Percentiles rank a stretch among this genome's conserved stretches.
Conservation (phyloP, 2,888 invertebrate species). For the Drosophila antonietae region DNA sequence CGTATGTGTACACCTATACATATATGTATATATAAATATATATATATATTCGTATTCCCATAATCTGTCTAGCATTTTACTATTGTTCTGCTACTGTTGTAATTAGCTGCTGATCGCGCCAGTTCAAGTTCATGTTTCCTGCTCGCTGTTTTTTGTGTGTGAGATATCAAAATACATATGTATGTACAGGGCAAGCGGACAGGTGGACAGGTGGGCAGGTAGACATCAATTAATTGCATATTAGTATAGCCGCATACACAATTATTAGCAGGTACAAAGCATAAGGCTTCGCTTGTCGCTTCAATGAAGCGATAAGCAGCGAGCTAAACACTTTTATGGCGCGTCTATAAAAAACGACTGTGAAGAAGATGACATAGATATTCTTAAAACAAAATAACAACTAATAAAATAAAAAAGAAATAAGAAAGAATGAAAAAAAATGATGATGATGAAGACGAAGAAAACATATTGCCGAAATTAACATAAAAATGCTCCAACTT, state of each 20-base stretch:
- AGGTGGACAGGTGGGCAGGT: conserved; percentile 11
- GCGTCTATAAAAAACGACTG: conserved; percentile 8
- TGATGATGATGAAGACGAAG: background rate
- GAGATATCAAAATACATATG: background rate
- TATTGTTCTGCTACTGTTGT: conserved; percentile 54
- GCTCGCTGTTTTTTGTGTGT: conserved; percentile 20
- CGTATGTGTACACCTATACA: conserved; percentile 2
- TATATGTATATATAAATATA: conserved; percentile 9
- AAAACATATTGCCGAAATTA: conserved; percentile 30
- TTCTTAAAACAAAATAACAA: conserved; percentile 12
- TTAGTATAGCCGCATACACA: conserved; percentile 34
- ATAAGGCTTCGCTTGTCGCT: conserved; percentile 28
- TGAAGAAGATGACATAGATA: conserved; percentile 37
- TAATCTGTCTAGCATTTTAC: conserved; percentile 39
- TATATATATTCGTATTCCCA: conserved; percentile 44
- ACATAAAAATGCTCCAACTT: conserved; percentile 37
- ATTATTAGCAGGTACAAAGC: conserved; percentile 13
- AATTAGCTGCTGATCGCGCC: conserved; percentile 45
- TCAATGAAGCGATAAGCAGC: conserved; percentile 48
- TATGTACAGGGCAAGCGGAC: background rate
- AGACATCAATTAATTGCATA: conserved; percentile 67
- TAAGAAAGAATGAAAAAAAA: background rate
- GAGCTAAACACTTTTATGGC: conserved; percentile 34
- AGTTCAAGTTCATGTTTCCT: conserved; percentile 57
- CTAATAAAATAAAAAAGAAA: conserved; percentile 10